Evolutionary conservation across 64 coral and sea anemone genomes (phyloP).

Genomic region (Stylophora pistillata): DNA sequence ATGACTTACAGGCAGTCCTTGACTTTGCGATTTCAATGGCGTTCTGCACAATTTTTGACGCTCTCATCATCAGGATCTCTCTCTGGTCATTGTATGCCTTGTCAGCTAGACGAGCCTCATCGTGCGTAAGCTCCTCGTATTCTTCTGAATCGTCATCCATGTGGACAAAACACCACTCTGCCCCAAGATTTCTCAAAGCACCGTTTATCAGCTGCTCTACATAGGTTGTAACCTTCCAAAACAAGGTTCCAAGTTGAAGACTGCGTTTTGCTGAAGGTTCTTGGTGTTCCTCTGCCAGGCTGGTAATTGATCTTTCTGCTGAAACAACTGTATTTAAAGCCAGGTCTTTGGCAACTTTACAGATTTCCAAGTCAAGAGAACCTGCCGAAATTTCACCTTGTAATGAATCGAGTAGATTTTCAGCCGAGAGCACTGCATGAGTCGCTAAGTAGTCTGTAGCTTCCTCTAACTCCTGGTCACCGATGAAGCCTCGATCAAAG

Average conservation of each 20-base stretch:
- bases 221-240: conserved; percentile 38
- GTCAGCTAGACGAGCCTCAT: background rate
- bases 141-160: background rate
- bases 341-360: conserved; percentile 40
- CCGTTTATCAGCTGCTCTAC: conserved; percentile 59
- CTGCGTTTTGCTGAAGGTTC: background rate
- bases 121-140: conserved; percentile 9
- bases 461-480: conserved; percentile 9
- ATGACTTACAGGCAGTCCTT: background rate
- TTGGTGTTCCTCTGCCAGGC: background rate
- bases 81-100: background rate
- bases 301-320: conserved; percentile 43
- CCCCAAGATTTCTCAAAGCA: conserved; percentile 38
- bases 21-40: conserved; percentile 18
- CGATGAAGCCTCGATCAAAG: conserved; percentile 34
- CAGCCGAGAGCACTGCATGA: conserved; percentile 73
- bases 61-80: conserved; percentile 2
- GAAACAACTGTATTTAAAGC: conserved; percentile 22
- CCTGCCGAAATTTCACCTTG: background rate
- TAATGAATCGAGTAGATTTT: conserved; percentile 38
- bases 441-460: conserved; percentile 56
- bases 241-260: conserved; percentile 2
- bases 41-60: conserved; percentile 23
- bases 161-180: background rate
- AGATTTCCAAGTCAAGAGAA: conserved; percentile 30